These are phyloP conservation scores for Popillia japonica DNA, from an alignment of 1,140 invertebrate genomes.

Conservation along the genomic window DNA sequence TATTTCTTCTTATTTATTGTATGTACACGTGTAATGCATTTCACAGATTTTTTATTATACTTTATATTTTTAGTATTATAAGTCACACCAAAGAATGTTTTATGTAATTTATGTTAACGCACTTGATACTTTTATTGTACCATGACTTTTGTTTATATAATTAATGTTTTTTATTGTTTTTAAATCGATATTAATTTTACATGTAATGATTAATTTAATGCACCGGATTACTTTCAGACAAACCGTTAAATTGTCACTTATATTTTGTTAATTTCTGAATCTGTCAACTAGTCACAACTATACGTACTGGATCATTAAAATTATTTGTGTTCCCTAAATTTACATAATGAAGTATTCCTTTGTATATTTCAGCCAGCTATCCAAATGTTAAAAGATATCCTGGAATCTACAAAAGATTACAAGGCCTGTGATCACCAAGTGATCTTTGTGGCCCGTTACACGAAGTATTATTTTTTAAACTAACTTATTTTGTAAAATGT, in stretches of 20 bases:
- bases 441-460: neutral
- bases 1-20: slow-evolving; percentile 40
- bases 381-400: slow-evolving; percentile 25
- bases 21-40: slow-evolving; percentile 45
- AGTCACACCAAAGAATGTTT: slow-evolving; percentile 59
- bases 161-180: slow-evolving; percentile 32
- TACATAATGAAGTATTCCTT: neutral
- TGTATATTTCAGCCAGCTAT: slow-evolving; percentile 40
- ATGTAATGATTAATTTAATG: slow-evolving; percentile 23
- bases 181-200: slow-evolving; percentile 21
- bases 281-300: slow-evolving; percentile 55
- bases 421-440: slow-evolving; percentile 33
- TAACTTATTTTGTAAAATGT: slow-evolving; percentile 58
- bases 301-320: slow-evolving; percentile 48
- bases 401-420: slow-evolving; percentile 32
- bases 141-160: slow-evolving; percentile 44
- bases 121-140: slow-evolving; percentile 55
- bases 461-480: slow-evolving; percentile 42
- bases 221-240: slow-evolving; percentile 30
- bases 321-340: slow-evolving; percentile 39
- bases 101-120: slow-evolving; percentile 54
- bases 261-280: slow-evolving; percentile 42
- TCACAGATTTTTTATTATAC: slow-evolving; percentile 54
- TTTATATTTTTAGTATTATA: slow-evolving; percentile 55
- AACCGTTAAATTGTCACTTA: slow-evolving; percentile 1